Percentiles rank a stretch among this genome's conserved stretches.
Evolutionary conservation across 1,140 invertebrate species (phyloP).

Genomic region (Muscidifurax raptorellus): DNA sequence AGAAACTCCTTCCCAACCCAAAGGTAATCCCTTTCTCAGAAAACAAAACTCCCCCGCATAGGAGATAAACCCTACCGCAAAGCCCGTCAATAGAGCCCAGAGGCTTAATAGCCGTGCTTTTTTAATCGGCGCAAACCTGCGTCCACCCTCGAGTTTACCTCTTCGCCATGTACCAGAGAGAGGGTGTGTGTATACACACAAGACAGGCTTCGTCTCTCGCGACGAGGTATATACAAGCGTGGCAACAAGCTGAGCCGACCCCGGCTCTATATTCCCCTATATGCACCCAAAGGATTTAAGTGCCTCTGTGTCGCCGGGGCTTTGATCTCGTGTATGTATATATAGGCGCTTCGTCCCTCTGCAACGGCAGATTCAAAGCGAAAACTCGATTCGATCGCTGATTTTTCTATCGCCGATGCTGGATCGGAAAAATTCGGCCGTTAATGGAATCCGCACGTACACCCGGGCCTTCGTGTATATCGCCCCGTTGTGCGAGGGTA

Average conservation of each 20-base stretch:
- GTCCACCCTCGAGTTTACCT: conserved; percentile 2
- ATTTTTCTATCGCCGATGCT: background rate
- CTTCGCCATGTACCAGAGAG: background rate
- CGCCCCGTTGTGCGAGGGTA: too few species aligned
- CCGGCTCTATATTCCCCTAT: background rate
- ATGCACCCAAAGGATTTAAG: conserved; percentile 23
- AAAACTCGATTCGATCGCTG: conserved; percentile 14
- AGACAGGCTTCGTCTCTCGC: background rate
- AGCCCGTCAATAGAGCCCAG: background rate
- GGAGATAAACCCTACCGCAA: background rate
- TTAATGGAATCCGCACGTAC: background rate
- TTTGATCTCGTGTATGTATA: conserved; percentile 8
- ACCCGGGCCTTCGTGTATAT: too few species aligned
- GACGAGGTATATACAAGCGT: background rate
- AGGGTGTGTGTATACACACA: background rate
- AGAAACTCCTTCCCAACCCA: too few species aligned
- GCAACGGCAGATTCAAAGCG: background rate
- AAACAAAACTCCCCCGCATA: background rate
- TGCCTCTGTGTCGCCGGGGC: background rate
- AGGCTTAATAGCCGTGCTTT: conserved; percentile 4
- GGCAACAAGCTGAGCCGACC: background rate
- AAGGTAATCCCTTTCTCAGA: background rate
- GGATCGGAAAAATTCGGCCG: background rate
- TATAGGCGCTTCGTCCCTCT: background rate
- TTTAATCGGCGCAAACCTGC: conserved; percentile 17